A percentile compares a stretch with the other conserved stretches of the same genome.
Evolutionary conservation across 1,140 invertebrate species (phyloP).

Genomic region (Chrysopa pallens): DNA sequence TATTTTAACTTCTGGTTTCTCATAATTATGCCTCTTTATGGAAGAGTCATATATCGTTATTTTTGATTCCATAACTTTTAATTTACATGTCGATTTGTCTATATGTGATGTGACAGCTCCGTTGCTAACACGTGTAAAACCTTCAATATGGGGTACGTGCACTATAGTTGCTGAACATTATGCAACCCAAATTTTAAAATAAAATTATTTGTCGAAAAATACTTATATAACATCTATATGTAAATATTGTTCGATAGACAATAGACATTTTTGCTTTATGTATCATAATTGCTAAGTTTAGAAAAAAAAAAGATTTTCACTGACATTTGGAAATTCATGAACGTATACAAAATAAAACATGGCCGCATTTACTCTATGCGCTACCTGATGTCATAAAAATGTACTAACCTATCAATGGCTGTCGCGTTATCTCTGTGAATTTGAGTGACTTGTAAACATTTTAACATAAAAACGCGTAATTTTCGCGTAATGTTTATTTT

Average conservation of each 20-base stretch:
- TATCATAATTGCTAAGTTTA: too few relatives aligned
- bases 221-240: too few relatives aligned
- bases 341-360: not conserved
- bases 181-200: too few relatives aligned
- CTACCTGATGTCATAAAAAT: not conserved
- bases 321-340: not conserved
- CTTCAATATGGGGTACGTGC: too few relatives aligned
- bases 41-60: not conserved
- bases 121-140: too few relatives aligned
- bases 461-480: conserved; percentile 7
- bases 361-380: not conserved
- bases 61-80: not conserved
- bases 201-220: too few relatives aligned
- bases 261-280: too few relatives aligned
- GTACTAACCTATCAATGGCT: conserved; percentile 18
- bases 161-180: too few relatives aligned
- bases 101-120: too few relatives aligned
- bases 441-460: conserved; percentile 8
- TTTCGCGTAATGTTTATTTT: conserved; percentile 19
- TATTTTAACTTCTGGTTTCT: conserved; percentile 32
- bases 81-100: too few relatives aligned
- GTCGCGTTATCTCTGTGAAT: conserved; percentile 17
- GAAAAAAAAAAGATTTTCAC: too few relatives aligned
- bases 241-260: too few relatives aligned
- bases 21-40: not conserved